These are phyloP conservation scores for Phania funesta DNA, from an alignment of 2,888 invertebrate genomes.

Conservation along the genomic window DNA sequence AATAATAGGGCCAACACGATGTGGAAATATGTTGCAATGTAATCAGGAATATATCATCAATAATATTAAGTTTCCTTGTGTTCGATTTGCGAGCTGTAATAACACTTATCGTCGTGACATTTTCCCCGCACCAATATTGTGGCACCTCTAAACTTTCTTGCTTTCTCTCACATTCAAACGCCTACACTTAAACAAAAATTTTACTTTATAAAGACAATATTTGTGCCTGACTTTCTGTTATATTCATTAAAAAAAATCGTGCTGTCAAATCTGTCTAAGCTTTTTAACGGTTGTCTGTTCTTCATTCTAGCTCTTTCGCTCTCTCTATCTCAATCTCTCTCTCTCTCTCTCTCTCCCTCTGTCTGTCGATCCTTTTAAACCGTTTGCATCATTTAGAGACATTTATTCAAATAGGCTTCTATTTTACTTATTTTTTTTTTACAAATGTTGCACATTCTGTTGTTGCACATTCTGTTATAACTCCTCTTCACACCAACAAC, in stretches of 20 bases:
- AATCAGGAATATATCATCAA: too few species aligned
- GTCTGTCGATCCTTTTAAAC: conserved; percentile 16
- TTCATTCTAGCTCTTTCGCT: too few species aligned
- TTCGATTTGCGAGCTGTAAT: too few species aligned
- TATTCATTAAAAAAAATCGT: conserved; percentile 18
- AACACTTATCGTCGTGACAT: too few species aligned
- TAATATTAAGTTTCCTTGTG: too few species aligned
- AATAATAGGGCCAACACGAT: too few species aligned
- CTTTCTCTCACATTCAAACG: conserved; percentile 52
- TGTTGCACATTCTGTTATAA: conserved; percentile 26
- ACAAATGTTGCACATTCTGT: not conserved
- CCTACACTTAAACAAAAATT: conserved; percentile 53
- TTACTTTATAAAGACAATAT: not conserved
- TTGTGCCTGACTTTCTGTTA: not conserved
- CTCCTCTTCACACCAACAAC: conserved; percentile 42
- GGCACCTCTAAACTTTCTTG: conserved; percentile 46
- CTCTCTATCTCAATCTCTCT: not conserved
- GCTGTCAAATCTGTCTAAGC: not conserved
- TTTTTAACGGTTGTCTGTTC: not conserved
- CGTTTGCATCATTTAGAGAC: conserved; percentile 26
- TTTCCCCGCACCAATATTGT: conserved; percentile 2
- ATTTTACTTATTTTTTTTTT: not conserved
- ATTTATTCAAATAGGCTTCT: conserved; percentile 47
- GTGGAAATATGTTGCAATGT: too few species aligned
- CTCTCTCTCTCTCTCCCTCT: not conserved